phyloP scores from a whole-genome alignment of 2,797 vertebrate species.

The Orientallactaga sibirica region DNA sequence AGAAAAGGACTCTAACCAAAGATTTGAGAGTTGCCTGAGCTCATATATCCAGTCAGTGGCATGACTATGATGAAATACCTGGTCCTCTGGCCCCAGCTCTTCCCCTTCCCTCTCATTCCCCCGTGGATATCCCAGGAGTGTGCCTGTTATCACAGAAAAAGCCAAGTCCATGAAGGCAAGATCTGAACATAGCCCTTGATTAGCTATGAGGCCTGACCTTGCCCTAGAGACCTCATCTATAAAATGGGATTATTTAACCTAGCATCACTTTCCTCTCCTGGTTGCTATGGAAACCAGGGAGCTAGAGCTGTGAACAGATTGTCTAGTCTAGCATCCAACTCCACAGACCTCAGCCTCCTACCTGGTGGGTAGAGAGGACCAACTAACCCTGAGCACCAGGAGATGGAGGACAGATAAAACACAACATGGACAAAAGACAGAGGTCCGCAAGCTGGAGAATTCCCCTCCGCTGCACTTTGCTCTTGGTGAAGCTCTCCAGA shows the following conservation, averaged over 20 bases:
- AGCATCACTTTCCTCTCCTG: not conserved
- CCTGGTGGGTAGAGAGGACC: not conserved
- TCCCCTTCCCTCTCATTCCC: not conserved
- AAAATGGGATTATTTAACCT: not conserved
- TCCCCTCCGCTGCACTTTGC: not conserved
- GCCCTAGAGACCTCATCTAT: not conserved
- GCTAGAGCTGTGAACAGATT: not conserved
- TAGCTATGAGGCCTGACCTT: not conserved
- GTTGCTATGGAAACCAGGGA: not conserved
- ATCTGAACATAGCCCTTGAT: not conserved
- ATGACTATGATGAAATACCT: not conserved
- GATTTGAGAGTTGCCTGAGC: not conserved
- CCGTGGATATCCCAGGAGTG: not conserved
- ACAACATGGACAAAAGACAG: not conserved
- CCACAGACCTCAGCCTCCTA: not conserved
- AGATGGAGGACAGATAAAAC: not conserved
- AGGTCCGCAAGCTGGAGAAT: not conserved
- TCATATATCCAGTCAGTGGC: not conserved
- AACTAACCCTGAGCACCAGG: not conserved
- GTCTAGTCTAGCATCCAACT: not conserved
- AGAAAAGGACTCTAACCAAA: not conserved
- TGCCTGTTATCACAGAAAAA: not conserved
- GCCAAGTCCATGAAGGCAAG: not conserved
- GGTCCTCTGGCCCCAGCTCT: not conserved
- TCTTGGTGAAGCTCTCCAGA: not conserved